Percentiles rank a stretch among this genome's conserved stretches.
Evolutionary conservation across 2,797 vertebrate genomes (phyloP).

Genomic region (Typhlichthys eigenmanni): DNA sequence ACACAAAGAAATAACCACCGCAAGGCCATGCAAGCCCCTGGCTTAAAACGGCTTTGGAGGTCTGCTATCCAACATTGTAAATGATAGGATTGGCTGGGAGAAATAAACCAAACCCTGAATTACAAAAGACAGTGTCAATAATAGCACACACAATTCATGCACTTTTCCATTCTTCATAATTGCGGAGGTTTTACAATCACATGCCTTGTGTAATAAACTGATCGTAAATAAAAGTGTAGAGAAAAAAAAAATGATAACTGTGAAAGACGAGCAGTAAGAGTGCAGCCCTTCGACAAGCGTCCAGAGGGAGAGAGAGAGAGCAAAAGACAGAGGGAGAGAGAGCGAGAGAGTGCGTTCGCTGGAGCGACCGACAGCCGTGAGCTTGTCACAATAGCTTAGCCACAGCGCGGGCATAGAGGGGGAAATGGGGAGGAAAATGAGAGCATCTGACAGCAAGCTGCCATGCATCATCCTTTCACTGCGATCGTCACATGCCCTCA

Average conservation of each 20-base stretch:
- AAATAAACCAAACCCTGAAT: background rate
- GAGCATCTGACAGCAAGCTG: constrained; percentile 69
- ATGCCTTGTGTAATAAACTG: constrained; percentile 1
- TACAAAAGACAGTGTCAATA: background rate
- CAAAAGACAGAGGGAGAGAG: too few species aligned
- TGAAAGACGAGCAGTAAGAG: background rate
- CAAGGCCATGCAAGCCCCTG: constrained; percentile 72
- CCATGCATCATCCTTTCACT: constrained; percentile 70
- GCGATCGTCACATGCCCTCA: constrained; percentile 61
- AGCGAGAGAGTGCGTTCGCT: constrained; percentile 14
- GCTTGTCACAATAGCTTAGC: constrained; percentile 69
- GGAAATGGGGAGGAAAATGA: constrained; percentile 52
- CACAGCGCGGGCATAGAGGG: constrained; percentile 46
- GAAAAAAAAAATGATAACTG: too few species aligned
- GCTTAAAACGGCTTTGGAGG: constrained; percentile 51
- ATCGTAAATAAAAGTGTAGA: too few species aligned
- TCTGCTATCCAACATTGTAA: constrained; percentile 22
- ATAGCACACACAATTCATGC: constrained; percentile 5
- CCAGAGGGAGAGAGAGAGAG: constrained; percentile 19
- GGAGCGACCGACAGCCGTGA: constrained; percentile 61
- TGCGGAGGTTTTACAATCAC: constrained; percentile 34
- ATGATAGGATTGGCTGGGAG: constrained; percentile 14
- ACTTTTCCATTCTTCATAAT: constrained; percentile 11
- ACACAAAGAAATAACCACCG: constrained; percentile 42
- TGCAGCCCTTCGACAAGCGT: constrained; percentile 31